These are phyloP conservation scores for Micrasema longulum DNA, from an alignment of 1,140 invertebrate genomes.

Conservation along the genomic window DNA sequence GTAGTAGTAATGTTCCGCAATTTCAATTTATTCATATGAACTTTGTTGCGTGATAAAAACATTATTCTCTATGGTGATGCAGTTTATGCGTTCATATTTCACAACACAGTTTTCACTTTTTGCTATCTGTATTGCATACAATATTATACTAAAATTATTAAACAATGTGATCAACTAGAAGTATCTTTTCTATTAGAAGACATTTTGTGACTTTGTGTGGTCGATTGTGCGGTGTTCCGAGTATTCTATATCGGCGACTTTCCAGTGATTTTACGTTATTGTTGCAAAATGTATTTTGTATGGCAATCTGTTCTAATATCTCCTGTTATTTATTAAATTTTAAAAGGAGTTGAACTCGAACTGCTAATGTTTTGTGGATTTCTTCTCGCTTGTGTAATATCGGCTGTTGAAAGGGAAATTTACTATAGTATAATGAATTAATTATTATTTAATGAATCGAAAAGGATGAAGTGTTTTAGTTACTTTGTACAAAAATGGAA, in stretches of 20 bases:
- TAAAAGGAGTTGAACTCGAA: too few relatives aligned
- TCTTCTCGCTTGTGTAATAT: too few relatives aligned
- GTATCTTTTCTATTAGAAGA: conserved; percentile 2
- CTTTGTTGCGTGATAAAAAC: conserved; percentile 8
- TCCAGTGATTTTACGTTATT: conserved; percentile 14
- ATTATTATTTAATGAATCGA: conserved; percentile 17
- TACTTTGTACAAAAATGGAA: conserved; percentile 34
- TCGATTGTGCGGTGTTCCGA: conserved; percentile 1
- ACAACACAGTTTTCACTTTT: conserved; percentile 4
- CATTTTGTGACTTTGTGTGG: conserved; percentile 19
- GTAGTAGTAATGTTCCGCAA: not conserved
- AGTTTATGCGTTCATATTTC: conserved; percentile 11
- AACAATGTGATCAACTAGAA: conserved; percentile 18
- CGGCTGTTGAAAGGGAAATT: conserved; percentile 12
- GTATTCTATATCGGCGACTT: not conserved
- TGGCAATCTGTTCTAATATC: too few relatives aligned
- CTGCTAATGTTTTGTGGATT: too few relatives aligned
- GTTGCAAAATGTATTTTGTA: conserved; percentile 17
- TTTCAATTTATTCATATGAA: conserved; percentile 11
- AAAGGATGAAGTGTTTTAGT: conserved; percentile 20
- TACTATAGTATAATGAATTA: too few relatives aligned
- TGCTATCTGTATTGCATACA: not conserved
- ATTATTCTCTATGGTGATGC: conserved; percentile 11
- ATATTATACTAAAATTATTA: too few relatives aligned
- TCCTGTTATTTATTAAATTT: too few relatives aligned